A percentile compares a stretch with the other conserved stretches of the same genome.
Evolutionary conservation across 2,888 invertebrate species (phyloP).

Genomic region (Panopea generosa): DNA sequence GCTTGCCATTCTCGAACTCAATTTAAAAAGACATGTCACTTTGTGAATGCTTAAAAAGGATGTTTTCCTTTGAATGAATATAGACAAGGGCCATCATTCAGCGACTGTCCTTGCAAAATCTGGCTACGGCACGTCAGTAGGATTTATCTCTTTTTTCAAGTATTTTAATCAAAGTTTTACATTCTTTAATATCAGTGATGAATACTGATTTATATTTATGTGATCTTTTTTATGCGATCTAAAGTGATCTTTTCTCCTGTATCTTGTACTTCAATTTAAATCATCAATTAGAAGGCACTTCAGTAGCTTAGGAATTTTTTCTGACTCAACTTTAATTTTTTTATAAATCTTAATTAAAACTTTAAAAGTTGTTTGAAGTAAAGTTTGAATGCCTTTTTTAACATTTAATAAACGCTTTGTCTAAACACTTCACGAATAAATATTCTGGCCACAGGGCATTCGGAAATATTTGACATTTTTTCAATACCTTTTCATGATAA

Average conservation of each 20-base stretch:
- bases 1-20: neutral
- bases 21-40: constrained; percentile 40
- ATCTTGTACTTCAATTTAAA: too few species aligned
- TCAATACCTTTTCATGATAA: constrained; percentile 16
- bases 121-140: neutral
- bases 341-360: neutral
- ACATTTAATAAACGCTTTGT: neutral
- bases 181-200: constrained; percentile 19
- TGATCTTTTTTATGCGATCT: constrained; percentile 11
- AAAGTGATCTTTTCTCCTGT: too few species aligned
- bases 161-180: constrained; percentile 4
- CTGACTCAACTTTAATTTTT: too few species aligned
- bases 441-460: neutral
- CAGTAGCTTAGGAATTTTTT: too few species aligned
- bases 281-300: constrained; percentile 21
- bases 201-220: constrained; percentile 22
- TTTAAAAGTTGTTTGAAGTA: constrained; percentile 4
- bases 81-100: neutral
- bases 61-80: constrained; percentile 6
- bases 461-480: constrained; percentile 39
- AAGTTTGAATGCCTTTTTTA: neutral
- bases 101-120: neutral
- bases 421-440: constrained; percentile 1
- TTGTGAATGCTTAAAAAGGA: neutral
- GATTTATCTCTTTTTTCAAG: constrained; percentile 7